Conservation (phyloP, 2,888 invertebrate species). For the Drosophila fulvimacula region DNA sequence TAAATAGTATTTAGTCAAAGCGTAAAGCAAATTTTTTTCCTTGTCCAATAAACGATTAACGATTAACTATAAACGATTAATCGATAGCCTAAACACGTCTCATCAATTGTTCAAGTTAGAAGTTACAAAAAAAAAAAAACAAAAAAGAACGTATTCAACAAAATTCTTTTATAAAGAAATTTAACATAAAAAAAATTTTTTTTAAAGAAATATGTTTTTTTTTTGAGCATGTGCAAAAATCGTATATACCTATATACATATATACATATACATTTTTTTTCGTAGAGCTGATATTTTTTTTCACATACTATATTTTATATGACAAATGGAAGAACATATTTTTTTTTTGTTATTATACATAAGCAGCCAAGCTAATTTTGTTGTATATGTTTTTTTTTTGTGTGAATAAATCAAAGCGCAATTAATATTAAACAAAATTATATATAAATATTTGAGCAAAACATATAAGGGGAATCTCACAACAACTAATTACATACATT, state of each 20-base stretch:
- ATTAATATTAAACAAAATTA: conserved; percentile 34
- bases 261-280: conserved; percentile 43
- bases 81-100: conserved; percentile 34
- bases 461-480: conserved; percentile 63
- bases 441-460: conserved; percentile 5
- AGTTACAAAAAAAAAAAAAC: conserved; percentile 8
- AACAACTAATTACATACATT: conserved; percentile 69
- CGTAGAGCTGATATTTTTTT: conserved; percentile 54
- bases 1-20: conserved; percentile 49
- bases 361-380: conserved; percentile 78
- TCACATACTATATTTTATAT: conserved; percentile 43
- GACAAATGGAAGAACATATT: conserved; percentile 32
- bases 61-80: conserved; percentile 15
- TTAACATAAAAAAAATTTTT: conserved; percentile 28
- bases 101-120: conserved; percentile 48
- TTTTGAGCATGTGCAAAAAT: conserved; percentile 52
- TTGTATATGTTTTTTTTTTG: conserved; percentile 51
- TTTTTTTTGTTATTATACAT: conserved; percentile 71
- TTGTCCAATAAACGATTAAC: conserved; percentile 44
- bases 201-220: conserved; percentile 33
- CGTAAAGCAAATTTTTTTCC: conserved; percentile 54
- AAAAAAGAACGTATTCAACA: conserved; percentile 11
- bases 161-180: conserved; percentile 39
- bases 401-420: conserved; percentile 39
- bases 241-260: conserved; percentile 4